Evolutionary conservation across 1,140 invertebrate genomes (phyloP).

Genomic region (Drosophila bipectinata): DNA sequence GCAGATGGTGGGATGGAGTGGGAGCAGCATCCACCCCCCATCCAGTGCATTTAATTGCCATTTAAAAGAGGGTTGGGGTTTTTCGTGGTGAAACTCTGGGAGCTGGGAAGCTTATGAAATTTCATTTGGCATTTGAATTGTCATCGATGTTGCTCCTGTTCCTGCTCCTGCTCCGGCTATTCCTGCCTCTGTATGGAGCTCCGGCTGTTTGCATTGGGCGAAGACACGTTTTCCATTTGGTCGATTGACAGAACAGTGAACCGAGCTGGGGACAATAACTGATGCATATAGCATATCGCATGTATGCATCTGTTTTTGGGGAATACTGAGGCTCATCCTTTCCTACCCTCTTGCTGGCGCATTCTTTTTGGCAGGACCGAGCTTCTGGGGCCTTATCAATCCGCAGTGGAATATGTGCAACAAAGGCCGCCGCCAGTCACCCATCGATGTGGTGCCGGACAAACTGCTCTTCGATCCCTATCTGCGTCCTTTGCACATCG

Average conservation of each 20-base stretch:
- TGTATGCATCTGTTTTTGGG: conserved; percentile 1
- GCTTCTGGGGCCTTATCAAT: conserved; percentile 98
- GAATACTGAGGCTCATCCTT: background rate
- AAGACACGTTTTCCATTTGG: conserved; percentile 68
- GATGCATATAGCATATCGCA: conserved; percentile 17
- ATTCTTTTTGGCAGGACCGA: conserved; percentile 91
- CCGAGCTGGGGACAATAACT: conserved; percentile 30
- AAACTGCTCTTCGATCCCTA: conserved; percentile 97
- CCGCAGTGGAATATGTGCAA: conserved; percentile 98
- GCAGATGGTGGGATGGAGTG: background rate
- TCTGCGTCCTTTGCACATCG: conserved; percentile 93
- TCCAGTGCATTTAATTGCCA: conserved; percentile 65
- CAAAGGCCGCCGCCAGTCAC: conserved; percentile 96
- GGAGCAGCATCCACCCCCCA: background rate
- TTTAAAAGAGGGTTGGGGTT: conserved; percentile 58
- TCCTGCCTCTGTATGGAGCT: conserved; percentile 1
- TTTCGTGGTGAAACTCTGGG: background rate
- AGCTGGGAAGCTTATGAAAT: conserved; percentile 65
- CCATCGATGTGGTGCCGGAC: conserved; percentile 97
- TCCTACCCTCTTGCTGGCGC: conserved; percentile 33
- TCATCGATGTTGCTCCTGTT: conserved; percentile 39
- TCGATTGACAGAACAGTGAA: conserved; percentile 54
- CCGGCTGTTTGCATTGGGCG: conserved; percentile 55
- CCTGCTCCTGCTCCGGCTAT: background rate
- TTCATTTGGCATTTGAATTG: conserved; percentile 71